These are phyloP conservation scores for Haliclona indistincta DNA, from an alignment of 37 sponge, comb jelly and placozoan species.

Conservation along the genomic window DNA sequence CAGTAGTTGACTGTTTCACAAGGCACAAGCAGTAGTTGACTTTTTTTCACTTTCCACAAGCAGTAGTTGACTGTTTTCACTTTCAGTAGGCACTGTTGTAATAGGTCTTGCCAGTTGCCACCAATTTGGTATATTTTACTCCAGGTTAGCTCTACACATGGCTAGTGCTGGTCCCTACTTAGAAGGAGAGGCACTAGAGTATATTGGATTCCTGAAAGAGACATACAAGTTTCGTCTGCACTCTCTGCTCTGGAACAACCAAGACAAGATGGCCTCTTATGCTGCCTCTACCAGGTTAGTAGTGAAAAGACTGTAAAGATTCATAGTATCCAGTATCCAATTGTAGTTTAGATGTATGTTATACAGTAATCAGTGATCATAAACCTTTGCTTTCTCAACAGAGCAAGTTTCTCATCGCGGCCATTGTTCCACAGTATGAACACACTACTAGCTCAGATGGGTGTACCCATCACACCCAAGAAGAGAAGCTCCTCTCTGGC, in stretches of 20 bases:
- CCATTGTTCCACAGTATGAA: conserved; percentile 56
- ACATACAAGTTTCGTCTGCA: conserved; percentile 70
- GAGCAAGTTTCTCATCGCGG: conserved; percentile 47
- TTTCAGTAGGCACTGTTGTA: background rate
- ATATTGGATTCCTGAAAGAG: conserved; percentile 77
- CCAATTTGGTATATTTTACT: too few relatives aligned
- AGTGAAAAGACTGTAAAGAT: background rate
- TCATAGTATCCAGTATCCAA: background rate
- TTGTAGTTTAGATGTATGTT: background rate
- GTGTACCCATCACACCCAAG: conserved; percentile 58
- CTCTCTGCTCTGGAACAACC: conserved; percentile 77
- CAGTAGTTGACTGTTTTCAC: too few relatives aligned
- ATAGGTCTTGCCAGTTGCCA: background rate
- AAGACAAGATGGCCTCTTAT: conserved; percentile 52
- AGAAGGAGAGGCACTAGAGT: conserved; percentile 68
- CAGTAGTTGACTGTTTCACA: too few relatives aligned
- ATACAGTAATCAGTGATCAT: too few relatives aligned
- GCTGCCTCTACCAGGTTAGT: conserved; percentile 58
- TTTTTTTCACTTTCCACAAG: too few relatives aligned
- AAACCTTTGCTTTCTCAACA: background rate
- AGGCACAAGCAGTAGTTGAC: too few relatives aligned
- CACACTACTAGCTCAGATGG: conserved; percentile 66
- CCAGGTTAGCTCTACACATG: conserved; percentile 53
- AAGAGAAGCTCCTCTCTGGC: conserved; percentile 12
- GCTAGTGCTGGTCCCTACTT: conserved; percentile 44